Evolutionary conservation across 2,797 vertebrate genomes (phyloP).

Genomic region (Serranus cabrilla): DNA sequence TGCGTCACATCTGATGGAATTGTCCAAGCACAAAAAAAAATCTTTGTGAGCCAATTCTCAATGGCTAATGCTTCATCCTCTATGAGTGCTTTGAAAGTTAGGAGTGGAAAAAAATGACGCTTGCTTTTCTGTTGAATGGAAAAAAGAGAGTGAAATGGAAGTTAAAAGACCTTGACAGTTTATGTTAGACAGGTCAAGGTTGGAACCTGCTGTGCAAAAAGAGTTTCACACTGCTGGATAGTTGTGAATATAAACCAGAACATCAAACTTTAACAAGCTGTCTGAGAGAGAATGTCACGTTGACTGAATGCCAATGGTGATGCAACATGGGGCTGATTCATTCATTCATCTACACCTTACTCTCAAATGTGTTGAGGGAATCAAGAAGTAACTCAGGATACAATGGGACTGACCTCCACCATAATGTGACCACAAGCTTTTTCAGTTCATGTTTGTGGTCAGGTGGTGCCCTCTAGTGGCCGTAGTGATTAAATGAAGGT

Average conservation of each 20-base stretch:
- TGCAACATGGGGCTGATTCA: background rate
- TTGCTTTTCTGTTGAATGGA: background rate
- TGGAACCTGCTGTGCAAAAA: background rate
- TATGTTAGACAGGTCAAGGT: background rate
- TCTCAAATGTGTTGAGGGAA: background rate
- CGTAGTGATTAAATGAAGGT: too few species aligned
- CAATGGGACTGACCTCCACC: too few species aligned
- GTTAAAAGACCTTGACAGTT: background rate
- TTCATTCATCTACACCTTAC: background rate
- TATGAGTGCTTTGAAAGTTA: constrained; percentile 3
- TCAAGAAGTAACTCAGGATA: too few species aligned
- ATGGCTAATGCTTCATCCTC: constrained; percentile 10
- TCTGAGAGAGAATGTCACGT: constrained; percentile 4
- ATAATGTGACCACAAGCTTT: too few species aligned
- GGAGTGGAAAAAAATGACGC: background rate
- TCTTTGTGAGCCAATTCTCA: constrained; percentile 19
- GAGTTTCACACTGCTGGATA: background rate
- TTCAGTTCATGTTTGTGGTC: too few species aligned
- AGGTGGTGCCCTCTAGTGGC: too few species aligned
- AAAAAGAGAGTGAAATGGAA: background rate
- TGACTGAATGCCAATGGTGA: background rate
- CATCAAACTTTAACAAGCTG: background rate
- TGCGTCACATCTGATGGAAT: constrained; percentile 50
- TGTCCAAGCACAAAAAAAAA: constrained; percentile 20
- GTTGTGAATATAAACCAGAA: background rate